Percentiles rank a stretch among this genome's conserved stretches.
These are phyloP conservation scores for Aspiorhynchus laticeps DNA, from an alignment of 2,113 vertebrate genomes.

Conservation along the genomic window DNA sequence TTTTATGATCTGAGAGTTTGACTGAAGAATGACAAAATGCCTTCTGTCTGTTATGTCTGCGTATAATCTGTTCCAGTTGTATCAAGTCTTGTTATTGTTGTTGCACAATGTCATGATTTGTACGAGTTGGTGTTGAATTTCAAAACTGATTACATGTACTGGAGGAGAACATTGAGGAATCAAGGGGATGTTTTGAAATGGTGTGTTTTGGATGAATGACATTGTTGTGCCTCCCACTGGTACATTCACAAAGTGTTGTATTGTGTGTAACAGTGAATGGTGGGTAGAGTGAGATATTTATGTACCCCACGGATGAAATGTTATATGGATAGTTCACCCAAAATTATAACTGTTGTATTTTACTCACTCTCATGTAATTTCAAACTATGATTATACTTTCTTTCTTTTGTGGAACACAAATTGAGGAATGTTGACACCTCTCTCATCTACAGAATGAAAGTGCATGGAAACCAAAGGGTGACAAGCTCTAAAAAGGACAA, in stretches of 20 bases:
- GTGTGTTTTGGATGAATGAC: conserved; percentile 44
- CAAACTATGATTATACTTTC: neutral
- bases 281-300: conserved; percentile 43
- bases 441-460: neutral
- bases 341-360: neutral
- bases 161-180: conserved; percentile 17
- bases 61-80: neutral
- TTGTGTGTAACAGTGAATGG: conserved; percentile 49
- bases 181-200: conserved; percentile 25
- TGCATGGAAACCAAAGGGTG: neutral
- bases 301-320: conserved; percentile 39
- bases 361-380: neutral
- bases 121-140: conserved; percentile 6
- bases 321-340: conserved; percentile 6
- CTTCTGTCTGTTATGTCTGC: conserved; percentile 3
- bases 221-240: conserved; percentile 44
- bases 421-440: neutral
- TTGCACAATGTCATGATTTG: neutral
- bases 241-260: conserved; percentile 48
- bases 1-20: neutral
- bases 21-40: conserved; percentile 5
- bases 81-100: neutral
- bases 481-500: neutral
- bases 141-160: conserved; percentile 8
- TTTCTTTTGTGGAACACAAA: neutral